Evolutionary conservation across 2,113 vertebrate species (phyloP).

Genomic region (Solea senegalensis): DNA sequence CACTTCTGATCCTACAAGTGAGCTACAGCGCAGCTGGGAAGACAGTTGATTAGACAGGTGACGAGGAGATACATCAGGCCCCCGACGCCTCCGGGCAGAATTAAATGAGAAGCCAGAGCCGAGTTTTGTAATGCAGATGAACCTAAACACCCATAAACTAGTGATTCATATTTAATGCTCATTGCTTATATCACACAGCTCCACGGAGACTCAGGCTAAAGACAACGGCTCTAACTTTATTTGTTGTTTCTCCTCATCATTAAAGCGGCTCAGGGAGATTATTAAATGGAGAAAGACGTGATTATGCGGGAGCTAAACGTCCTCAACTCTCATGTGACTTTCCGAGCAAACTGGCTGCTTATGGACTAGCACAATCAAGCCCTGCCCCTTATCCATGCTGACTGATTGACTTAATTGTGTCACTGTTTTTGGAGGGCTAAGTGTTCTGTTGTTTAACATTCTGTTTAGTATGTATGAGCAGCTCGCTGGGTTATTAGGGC

Average conservation of each 20-base stretch:
- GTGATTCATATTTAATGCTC: slow-evolving; percentile 26
- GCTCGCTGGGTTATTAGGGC: slow-evolving; percentile 65
- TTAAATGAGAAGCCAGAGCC: slow-evolving; percentile 6
- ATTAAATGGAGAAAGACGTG: slow-evolving; percentile 44
- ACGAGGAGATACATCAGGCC: background rate
- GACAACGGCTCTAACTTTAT: slow-evolving; percentile 31
- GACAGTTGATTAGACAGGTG: background rate
- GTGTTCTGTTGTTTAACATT: slow-evolving; percentile 69
- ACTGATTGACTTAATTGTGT: slow-evolving; percentile 75
- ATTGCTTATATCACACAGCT: background rate
- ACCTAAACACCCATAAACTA: slow-evolving; percentile 25
- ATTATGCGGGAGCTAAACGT: slow-evolving; percentile 23
- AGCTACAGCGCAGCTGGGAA: background rate
- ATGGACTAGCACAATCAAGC: slow-evolving; percentile 34
- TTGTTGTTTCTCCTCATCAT: slow-evolving; percentile 44
- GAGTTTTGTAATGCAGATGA: background rate
- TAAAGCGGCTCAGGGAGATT: slow-evolving; percentile 49
- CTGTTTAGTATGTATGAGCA: slow-evolving; percentile 72
- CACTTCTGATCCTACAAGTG: background rate
- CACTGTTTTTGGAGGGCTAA: slow-evolving; percentile 65
- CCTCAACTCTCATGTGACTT: slow-evolving; percentile 53
- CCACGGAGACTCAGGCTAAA: slow-evolving; percentile 35
- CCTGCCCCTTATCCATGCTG: slow-evolving; percentile 50
- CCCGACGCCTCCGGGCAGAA: background rate
- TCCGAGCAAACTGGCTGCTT: slow-evolving; percentile 46